phyloP scores from a whole-genome alignment of 1,140 invertebrate species.

The Magallana angulata region DNA sequence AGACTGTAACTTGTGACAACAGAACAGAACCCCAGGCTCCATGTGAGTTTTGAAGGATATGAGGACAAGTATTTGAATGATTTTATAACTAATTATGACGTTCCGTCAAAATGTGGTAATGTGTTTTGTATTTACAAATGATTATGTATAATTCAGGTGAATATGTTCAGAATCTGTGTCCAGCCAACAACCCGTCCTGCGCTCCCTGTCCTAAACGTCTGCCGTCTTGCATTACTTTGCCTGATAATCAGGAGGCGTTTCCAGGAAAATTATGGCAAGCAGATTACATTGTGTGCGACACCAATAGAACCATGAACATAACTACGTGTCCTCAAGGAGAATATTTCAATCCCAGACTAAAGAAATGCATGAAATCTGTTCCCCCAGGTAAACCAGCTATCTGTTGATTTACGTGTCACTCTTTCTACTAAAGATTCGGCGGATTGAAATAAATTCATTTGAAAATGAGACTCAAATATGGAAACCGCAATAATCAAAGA shows the following conservation, averaged over 20 bases:
- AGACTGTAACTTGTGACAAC: slow-evolving; percentile 55
- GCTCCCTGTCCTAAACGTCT: slow-evolving; percentile 51
- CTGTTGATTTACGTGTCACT: too few relatives aligned
- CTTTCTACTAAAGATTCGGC: too few relatives aligned
- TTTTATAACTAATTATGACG: too few relatives aligned
- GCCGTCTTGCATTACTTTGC: slow-evolving; percentile 57
- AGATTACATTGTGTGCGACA: slow-evolving; percentile 55
- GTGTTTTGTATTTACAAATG: too few relatives aligned
- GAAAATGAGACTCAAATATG: too few relatives aligned
- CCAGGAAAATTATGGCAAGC: slow-evolving; percentile 46
- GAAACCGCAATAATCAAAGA: too few relatives aligned
- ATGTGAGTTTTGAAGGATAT: slow-evolving; percentile 55
- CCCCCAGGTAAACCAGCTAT: too few relatives aligned
- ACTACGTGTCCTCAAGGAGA: slow-evolving; percentile 46
- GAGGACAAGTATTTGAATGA: too few relatives aligned
- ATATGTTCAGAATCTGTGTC: slow-evolving; percentile 60
- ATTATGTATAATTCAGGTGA: slow-evolving; percentile 54
- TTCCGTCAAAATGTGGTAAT: not conserved
- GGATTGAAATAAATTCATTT: too few relatives aligned
- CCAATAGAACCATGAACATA: slow-evolving; percentile 54
- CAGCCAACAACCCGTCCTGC: slow-evolving; percentile 46
- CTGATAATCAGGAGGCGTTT: slow-evolving; percentile 57
- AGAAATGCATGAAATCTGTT: slow-evolving; percentile 41
- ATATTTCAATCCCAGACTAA: slow-evolving; percentile 54
- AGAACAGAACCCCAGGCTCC: slow-evolving; percentile 57